Conservation (phyloP, 2,888 invertebrate genomes). For the Netelia inedita region DNA sequence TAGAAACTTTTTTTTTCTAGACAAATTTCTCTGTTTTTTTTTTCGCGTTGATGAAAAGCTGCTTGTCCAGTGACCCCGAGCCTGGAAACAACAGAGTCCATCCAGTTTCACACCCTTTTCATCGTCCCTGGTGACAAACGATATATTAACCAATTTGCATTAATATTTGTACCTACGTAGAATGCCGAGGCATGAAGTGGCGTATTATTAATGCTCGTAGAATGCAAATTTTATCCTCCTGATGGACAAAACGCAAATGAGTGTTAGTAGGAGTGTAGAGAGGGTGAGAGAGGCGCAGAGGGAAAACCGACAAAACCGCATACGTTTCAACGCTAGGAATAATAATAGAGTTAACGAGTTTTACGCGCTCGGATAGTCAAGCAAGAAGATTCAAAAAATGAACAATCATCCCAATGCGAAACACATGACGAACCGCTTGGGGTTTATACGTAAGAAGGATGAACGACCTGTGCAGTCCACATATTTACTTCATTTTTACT, state of each 20-base stretch:
- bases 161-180: conserved; percentile 32
- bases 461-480: no score
- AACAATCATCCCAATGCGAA: background rate
- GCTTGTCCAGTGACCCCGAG: background rate
- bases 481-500: no score
- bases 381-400: background rate
- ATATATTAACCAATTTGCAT: conserved; percentile 27
- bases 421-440: background rate
- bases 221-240: conserved; percentile 34
- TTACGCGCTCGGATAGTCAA: background rate
- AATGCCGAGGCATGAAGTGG: background rate
- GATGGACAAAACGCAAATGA: conserved; percentile 21
- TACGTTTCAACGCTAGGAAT: background rate
- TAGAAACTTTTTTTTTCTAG: no score
- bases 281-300: background rate
- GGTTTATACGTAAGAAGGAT: background rate
- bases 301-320: background rate
- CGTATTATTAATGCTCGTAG: conserved; percentile 27
- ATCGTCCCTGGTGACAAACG: conserved; percentile 9
- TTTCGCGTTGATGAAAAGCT: background rate
- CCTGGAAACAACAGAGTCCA: conserved; percentile 1
- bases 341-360: background rate
- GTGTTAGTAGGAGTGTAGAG: background rate
- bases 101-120: background rate
- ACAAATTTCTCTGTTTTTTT: background rate